These are phyloP conservation scores for Pelecanoides urinatrix DNA, from an alignment of 2,113 vertebrate genomes.

Conservation along the genomic window DNA sequence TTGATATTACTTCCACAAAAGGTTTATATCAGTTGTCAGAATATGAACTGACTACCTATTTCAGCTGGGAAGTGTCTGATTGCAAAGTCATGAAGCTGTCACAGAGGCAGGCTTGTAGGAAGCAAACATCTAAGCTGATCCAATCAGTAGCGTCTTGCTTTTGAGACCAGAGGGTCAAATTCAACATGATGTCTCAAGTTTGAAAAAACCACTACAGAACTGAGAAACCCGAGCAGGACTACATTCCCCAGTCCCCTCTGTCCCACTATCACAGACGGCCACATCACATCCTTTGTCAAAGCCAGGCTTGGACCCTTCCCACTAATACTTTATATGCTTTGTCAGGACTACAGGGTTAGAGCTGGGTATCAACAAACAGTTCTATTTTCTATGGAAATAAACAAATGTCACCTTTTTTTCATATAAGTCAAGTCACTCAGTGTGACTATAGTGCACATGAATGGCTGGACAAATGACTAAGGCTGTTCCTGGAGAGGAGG, in stretches of 20 bases:
- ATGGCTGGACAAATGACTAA: neutral
- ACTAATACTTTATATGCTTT: neutral
- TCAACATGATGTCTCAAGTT: neutral
- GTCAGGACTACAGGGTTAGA: neutral
- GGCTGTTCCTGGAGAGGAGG: neutral
- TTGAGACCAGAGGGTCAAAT: neutral
- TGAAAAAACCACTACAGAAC: neutral
- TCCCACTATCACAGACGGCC: neutral
- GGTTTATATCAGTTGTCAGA: neutral
- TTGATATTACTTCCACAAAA: neutral
- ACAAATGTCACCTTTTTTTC: neutral
- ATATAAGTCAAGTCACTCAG: neutral
- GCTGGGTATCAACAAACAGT: neutral
- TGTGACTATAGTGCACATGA: neutral
- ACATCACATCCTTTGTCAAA: neutral
- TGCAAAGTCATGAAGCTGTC: neutral
- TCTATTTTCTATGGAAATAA: neutral
- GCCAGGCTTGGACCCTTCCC: neutral
- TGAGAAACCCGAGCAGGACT: neutral
- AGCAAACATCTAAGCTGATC: neutral
- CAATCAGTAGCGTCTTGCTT: neutral
- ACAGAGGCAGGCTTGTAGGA: neutral
- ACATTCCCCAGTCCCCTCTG: neutral
- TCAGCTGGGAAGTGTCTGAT: neutral
- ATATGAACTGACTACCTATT: neutral